Evolutionary conservation across 2,797 vertebrate species (phyloP), one percentile per base, ranked within the genome.

Genomic region (Loris lydekkerianus): DNA sequence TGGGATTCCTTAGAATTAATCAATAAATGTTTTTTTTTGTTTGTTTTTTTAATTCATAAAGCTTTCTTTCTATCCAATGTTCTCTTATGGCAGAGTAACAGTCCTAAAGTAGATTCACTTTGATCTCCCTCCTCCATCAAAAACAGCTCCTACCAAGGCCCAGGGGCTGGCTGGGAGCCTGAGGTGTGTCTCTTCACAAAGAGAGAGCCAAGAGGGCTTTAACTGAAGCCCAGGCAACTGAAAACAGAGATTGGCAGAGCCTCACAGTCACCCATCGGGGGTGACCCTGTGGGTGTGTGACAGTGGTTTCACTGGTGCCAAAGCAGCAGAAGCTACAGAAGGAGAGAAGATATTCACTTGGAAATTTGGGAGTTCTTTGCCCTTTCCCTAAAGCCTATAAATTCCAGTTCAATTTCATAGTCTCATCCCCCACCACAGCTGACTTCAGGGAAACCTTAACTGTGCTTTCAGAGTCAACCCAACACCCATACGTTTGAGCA

Each of bases 251-350:
- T 5, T 23, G n/a, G 27, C 2, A 31, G 7, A 89, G 53, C n/a
- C 34, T 49, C 25, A 4, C 2, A 27, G 1, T 29, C 10, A 46
- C 2, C 1, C 8, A 20, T 25, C 61, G 18, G 10, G 10, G 53
- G 60, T 14, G 25, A 25, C 70, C 34, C 18, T 7, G 4, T 40
- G 17, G 72, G 65, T 13, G 0, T 17, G 34, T 60, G 70, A 23
- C 86, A 13, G 40, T 10, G n/a, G 7, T 40, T 10, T 34, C 0
- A 0, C 43, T 25, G 23, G 1, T 1, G 40, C 75, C 77, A 27
- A 4, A 7, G 3, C 5, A 10, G 61, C 17, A 67, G 76, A 43
- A 67, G 63, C 18, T 13, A 3, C 0, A 3, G 65, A 72, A 82
- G 7, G 43, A 6, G 11, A 82, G 10, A 34, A 8, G 15, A 6